A percentile compares a stretch with the other conserved stretches of the same genome.
phyloP scores from a whole-genome alignment of 2,113 vertebrate species.

The Calypte anna region DNA sequence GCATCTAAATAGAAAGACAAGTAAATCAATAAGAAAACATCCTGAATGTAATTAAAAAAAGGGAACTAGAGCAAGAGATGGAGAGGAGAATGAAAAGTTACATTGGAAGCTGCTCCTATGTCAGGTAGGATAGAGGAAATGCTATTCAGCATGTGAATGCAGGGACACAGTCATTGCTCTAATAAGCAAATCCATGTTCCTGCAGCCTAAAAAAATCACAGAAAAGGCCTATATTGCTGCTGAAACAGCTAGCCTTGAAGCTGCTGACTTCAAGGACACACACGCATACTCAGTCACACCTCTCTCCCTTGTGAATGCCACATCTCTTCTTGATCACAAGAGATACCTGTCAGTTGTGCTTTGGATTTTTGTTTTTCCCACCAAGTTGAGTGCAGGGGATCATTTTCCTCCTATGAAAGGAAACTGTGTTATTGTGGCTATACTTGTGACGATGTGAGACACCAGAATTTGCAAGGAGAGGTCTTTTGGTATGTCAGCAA shows the following conservation, averaged over 20 bases:
- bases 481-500: background rate
- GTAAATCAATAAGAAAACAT: constrained; percentile 57
- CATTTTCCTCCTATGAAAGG: background rate
- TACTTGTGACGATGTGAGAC: background rate
- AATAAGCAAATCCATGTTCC: background rate
- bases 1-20: constrained; percentile 38
- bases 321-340: background rate
- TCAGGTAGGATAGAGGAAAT: background rate
- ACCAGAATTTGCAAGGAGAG: background rate
- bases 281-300: background rate
- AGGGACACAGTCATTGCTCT: background rate
- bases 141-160: background rate
- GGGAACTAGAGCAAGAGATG: background rate
- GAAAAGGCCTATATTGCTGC: background rate
- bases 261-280: background rate
- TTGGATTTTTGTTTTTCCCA: background rate
- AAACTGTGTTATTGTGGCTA: background rate
- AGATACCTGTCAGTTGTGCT: background rate
- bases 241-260: background rate
- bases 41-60: constrained; percentile 45
- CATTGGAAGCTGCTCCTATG: background rate
- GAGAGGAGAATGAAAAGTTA: constrained; percentile 14
- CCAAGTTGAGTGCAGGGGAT: background rate
- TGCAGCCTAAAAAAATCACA: background rate
- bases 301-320: background rate